Conservation (phyloP, 2,888 invertebrate species). For the Synanthedon tipuliformis region DNA sequence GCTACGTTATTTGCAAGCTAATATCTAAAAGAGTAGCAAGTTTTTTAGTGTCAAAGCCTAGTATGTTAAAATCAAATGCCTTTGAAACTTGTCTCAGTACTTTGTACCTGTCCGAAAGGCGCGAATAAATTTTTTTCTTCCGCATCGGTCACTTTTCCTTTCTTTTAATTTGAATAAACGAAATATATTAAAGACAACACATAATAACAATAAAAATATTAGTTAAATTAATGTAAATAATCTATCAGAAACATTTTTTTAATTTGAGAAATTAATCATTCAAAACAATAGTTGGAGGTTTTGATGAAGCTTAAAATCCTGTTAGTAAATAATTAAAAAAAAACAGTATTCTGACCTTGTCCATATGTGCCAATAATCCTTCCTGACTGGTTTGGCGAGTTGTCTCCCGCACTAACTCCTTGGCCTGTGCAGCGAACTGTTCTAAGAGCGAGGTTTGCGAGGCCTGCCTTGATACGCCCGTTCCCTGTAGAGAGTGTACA, state of each 20-base stretch:
- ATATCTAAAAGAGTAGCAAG: no score
- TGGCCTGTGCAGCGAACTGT: slow-evolving; percentile 88
- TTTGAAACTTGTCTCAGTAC: slow-evolving; percentile 1
- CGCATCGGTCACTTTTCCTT: slow-evolving; percentile 83
- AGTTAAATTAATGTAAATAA: no score
- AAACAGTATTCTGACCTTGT: slow-evolving; percentile 74
- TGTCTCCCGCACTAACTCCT: slow-evolving; percentile 88
- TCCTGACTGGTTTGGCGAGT: slow-evolving; percentile 91
- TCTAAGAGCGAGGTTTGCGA: slow-evolving; percentile 89
- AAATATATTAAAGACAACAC: slow-evolving; percentile 12
- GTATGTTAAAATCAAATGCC: no score
- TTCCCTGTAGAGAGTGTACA: no score
- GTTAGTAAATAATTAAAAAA: background rate
- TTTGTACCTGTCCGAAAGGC: slow-evolving; percentile 83
- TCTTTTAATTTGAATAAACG: slow-evolving; percentile 44
- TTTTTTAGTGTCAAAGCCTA: no score
- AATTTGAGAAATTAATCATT: background rate
- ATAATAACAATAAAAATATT: background rate
- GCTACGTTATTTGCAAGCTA: no score
- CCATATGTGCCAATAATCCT: slow-evolving; percentile 88
- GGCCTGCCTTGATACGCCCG: slow-evolving; percentile 74
- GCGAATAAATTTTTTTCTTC: slow-evolving; percentile 81
- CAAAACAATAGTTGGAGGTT: no score
- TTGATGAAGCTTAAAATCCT: no score
- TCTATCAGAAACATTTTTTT: no score